Evolutionary conservation across 1,140 invertebrate genomes (phyloP).

Genomic region (Drosophila carrolli): DNA sequence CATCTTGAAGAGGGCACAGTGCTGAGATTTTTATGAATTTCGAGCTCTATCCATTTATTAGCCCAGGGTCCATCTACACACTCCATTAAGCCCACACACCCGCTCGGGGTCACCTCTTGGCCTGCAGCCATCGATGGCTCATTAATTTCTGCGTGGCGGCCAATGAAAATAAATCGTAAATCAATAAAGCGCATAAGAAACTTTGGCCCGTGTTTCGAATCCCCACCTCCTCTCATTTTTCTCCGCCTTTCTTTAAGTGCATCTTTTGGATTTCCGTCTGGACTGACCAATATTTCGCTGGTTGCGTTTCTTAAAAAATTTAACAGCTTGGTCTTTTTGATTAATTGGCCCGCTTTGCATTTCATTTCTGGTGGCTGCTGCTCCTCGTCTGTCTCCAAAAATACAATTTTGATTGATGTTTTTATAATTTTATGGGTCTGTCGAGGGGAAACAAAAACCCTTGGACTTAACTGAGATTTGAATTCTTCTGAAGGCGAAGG

Average conservation of each 20-base stretch:
- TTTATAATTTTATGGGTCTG: slow-evolving; percentile 70
- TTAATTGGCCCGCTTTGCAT: slow-evolving; percentile 62
- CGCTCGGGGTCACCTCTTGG: slow-evolving; percentile 66
- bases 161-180: slow-evolving; percentile 81
- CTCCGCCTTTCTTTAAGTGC: slow-evolving; percentile 21
- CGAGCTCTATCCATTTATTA: slow-evolving; percentile 49
- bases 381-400: slow-evolving; percentile 11
- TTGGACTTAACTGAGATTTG: slow-evolving; percentile 28
- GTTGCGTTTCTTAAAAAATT: slow-evolving; percentile 57
- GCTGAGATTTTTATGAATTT: slow-evolving; percentile 1
- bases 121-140: slow-evolving; percentile 65
- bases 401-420: slow-evolving; percentile 76
- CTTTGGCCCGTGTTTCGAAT: slow-evolving; percentile 25
- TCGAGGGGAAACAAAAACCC: slow-evolving; percentile 5
- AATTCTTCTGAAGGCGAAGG: slow-evolving; percentile 1
- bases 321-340: slow-evolving; percentile 72
- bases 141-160: slow-evolving; percentile 70
- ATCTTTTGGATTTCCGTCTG: slow-evolving; percentile 8
- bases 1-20: slow-evolving; percentile 7
- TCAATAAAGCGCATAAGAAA: slow-evolving; percentile 69
- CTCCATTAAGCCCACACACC: slow-evolving; percentile 56
- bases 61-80: slow-evolving; percentile 27
- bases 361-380: slow-evolving; percentile 45
- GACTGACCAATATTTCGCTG: slow-evolving; percentile 18
- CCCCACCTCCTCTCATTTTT: slow-evolving; percentile 11